These are phyloP conservation scores for Takifugu flavidus DNA, from an alignment of 2,113 vertebrate genomes.

Conservation along the genomic window DNA sequence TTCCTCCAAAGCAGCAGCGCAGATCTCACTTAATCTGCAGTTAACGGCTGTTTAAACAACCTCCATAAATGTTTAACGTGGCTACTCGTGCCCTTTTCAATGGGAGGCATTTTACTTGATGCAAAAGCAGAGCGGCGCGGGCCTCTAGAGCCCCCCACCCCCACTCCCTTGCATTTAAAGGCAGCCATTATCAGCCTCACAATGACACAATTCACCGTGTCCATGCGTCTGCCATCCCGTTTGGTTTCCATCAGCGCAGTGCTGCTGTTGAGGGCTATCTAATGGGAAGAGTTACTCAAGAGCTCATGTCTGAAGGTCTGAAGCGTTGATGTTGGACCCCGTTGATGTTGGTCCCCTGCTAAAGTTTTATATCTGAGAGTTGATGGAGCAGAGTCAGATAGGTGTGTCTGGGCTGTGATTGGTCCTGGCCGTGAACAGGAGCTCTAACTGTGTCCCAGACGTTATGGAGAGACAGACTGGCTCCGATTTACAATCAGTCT, in stretches of 20 bases:
- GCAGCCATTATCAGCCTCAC: slow-evolving; percentile 63
- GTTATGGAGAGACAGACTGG: not conserved
- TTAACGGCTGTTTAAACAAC: slow-evolving; percentile 76
- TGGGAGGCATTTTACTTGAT: slow-evolving; percentile 68
- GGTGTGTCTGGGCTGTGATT: not conserved
- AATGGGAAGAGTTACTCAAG: slow-evolving; percentile 53
- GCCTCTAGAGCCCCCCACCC: slow-evolving; percentile 51
- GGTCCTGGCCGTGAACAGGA: not conserved
- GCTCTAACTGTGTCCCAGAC: not conserved
- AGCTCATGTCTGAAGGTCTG: slow-evolving; percentile 32
- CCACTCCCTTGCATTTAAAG: slow-evolving; percentile 57
- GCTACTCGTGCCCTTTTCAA: slow-evolving; percentile 59
- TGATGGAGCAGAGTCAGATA: slow-evolving; percentile 1
- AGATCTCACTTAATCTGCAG: slow-evolving; percentile 71
- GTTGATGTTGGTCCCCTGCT: slow-evolving; percentile 6
- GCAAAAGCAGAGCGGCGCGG: slow-evolving; percentile 60
- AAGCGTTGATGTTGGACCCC: slow-evolving; percentile 17
- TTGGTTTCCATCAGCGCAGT: slow-evolving; percentile 52
- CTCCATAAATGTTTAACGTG: slow-evolving; percentile 64
- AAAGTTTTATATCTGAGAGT: slow-evolving; percentile 4
- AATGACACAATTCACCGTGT: slow-evolving; percentile 66
- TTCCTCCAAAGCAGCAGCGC: slow-evolving; percentile 41
- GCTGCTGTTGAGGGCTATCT: slow-evolving; percentile 44
- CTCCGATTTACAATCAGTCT: not conserved
- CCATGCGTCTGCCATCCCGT: slow-evolving; percentile 50